Percentiles rank a stretch among this genome's conserved stretches.
These are phyloP conservation scores for Morpho helenor DNA, from an alignment of 2,888 invertebrate species.

Conservation along the genomic window DNA sequence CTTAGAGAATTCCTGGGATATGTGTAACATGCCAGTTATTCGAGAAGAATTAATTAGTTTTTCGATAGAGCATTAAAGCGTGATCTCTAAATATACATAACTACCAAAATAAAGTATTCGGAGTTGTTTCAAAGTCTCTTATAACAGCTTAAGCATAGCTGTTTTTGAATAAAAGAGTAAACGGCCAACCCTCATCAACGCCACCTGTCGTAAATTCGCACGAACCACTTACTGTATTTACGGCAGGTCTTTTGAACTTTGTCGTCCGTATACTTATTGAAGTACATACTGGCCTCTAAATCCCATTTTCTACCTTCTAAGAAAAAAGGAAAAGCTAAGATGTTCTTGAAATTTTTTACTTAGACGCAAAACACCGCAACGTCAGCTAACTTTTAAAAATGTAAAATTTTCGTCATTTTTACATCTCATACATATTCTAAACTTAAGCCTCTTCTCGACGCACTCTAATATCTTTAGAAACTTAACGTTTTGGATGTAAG, in stretches of 20 bases:
- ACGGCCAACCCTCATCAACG: slow-evolving; percentile 12
- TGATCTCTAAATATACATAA: no score
- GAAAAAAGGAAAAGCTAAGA: neutral
- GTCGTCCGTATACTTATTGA: slow-evolving; percentile 21
- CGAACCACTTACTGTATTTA: slow-evolving; percentile 20
- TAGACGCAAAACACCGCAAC: neutral
- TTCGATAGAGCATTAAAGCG: no score
- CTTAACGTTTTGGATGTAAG: no score
- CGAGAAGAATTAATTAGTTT: neutral
- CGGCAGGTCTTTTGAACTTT: slow-evolving; percentile 12
- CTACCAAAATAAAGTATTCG: no score
- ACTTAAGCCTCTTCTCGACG: no score
- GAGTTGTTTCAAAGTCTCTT: neutral
- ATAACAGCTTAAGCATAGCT: slow-evolving; percentile 5
- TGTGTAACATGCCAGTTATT: no score
- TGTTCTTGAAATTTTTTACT: slow-evolving; percentile 2
- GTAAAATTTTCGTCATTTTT: no score
- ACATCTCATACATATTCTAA: no score
- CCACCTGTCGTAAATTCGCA: slow-evolving; percentile 14
- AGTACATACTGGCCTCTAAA: slow-evolving; percentile 8
- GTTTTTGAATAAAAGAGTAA: slow-evolving; percentile 4
- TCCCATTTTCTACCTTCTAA: slow-evolving; percentile 7
- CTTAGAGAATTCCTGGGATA: no score
- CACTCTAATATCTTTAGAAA: no score
- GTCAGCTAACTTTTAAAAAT: no score